Evolutionary conservation across 1,140 invertebrate genomes (phyloP).

Genomic region (Dendrolimus kikuchii): DNA sequence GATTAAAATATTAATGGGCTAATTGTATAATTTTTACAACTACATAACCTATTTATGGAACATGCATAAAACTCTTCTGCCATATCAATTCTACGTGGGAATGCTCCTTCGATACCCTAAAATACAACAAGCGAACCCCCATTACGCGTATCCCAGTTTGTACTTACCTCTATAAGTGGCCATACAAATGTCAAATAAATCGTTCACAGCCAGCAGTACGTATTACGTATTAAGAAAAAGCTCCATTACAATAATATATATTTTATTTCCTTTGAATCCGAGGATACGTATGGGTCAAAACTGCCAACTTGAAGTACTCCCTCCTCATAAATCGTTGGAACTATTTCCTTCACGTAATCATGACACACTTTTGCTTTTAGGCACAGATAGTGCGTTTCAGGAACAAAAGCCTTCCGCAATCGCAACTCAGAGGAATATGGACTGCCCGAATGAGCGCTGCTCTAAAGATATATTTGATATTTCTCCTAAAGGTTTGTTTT

Average conservation of each 20-base stretch:
- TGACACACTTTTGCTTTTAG: constrained; percentile 46
- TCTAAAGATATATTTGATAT: too few relatives aligned
- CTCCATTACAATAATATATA: constrained; percentile 1
- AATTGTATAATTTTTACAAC: too few relatives aligned
- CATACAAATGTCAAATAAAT: not conserved
- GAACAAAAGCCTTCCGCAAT: constrained; percentile 33
- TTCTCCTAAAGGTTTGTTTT: too few relatives aligned
- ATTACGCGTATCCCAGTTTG: too few relatives aligned
- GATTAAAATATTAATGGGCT: too few relatives aligned
- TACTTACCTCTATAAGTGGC: too few relatives aligned
- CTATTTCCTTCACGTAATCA: constrained; percentile 23
- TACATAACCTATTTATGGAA: too few relatives aligned
- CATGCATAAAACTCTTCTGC: too few relatives aligned
- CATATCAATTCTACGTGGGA: not conserved
- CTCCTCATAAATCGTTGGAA: constrained; percentile 26
- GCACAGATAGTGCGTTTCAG: constrained; percentile 30
- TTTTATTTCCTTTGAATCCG: constrained; percentile 2
- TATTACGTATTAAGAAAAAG: too few relatives aligned
- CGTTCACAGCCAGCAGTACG: not conserved
- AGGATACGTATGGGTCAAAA: constrained; percentile 4
- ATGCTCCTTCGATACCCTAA: too few relatives aligned
- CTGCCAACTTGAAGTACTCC: constrained; percentile 19
- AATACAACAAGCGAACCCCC: too few relatives aligned
- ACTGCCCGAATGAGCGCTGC: not conserved
- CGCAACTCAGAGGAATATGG: constrained; percentile 15